Evolutionary conservation across 1,140 invertebrate species (phyloP), one percentile per base, ranked within the genome.

Genomic region (Harlomillsia oculata): DNA sequence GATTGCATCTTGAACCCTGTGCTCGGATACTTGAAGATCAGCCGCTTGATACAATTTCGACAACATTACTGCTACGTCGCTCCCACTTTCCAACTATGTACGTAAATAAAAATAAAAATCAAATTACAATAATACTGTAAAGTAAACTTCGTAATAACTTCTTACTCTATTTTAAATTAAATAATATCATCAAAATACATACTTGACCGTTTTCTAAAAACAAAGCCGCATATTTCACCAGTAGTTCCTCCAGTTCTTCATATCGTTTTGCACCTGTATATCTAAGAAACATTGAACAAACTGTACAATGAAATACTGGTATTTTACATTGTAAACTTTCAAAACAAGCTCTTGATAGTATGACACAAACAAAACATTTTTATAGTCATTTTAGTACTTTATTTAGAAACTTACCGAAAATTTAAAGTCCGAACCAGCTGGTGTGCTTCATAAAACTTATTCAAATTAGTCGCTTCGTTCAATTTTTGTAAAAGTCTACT

Each of bases 401-500:
- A 9, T 25, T 45, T 45, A 26, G n/a, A 9, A 34, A 9, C 20
- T 48, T 40, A 64, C 63, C 63, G 44, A 32, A 64, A 64, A 30
- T 51, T 55, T 13, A 64, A 45, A 11, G 63, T 64, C 49, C 50
- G 45, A 5, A 64, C n/a, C 1, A 64, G 25, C 26, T 64, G 63
- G 45, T 64, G 63, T 20, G 63, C 63, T 28, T 64, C 63, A 43
- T 64, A 64, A 40, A 48, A 64, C 37, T 61, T 48, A 20, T 61
- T 59, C 13, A 44, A 34, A 9, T 56, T 40, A 37, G 61, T 45
- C 5, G 63, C 59, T 26, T 48, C 49, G 18, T 58, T 59, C 28
- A 64, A 25, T 51, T 64, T 64, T n/a, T 36, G 26, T 21, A 61
- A 26, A 11, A 64, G 46, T 29, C 60, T 48, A 5, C 54, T 44